phyloP scores from a whole-genome alignment of 2,113 vertebrate genomes.

The Myotis brandtii region DNA sequence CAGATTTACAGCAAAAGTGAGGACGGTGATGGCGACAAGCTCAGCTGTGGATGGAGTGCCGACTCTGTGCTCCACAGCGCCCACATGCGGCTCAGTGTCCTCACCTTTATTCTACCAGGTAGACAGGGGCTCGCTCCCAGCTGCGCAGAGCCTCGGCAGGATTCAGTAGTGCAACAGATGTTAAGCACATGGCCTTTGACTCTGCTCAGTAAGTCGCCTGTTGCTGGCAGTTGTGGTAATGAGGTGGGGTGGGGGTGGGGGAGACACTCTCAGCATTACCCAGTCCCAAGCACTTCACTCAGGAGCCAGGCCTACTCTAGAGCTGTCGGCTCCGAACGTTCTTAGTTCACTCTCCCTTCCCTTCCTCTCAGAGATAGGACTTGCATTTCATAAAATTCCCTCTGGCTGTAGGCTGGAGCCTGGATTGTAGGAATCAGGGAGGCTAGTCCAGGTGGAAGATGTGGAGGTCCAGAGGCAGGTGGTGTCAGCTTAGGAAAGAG shows the following conservation, averaged over 20 bases:
- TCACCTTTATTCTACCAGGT: neutral
- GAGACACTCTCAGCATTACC: too few species aligned
- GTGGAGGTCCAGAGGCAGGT: neutral
- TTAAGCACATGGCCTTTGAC: neutral
- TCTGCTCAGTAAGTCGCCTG: rapidly evolving
- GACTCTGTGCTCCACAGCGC: rapidly evolving
- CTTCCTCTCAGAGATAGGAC: neutral
- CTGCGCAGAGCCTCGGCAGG: neutral
- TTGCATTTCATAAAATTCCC: neutral
- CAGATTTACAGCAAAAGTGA: neutral
- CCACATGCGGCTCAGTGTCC: neutral
- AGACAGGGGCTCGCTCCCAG: neutral
- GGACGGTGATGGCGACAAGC: neutral
- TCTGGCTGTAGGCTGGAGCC: neutral
- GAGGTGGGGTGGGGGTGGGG: too few species aligned
- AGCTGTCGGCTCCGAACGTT: neutral
- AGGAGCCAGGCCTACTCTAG: neutral
- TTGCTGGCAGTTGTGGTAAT: neutral
- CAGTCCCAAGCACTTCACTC: neutral
- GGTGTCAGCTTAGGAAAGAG: neutral
- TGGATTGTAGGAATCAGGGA: rapidly evolving
- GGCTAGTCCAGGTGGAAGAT: neutral
- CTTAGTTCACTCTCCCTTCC: neutral
- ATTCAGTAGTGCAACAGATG: neutral
- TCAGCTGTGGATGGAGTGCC: neutral